phyloP scores from a whole-genome alignment of 2,797 vertebrate species.

The Podarcis siculus region DNA sequence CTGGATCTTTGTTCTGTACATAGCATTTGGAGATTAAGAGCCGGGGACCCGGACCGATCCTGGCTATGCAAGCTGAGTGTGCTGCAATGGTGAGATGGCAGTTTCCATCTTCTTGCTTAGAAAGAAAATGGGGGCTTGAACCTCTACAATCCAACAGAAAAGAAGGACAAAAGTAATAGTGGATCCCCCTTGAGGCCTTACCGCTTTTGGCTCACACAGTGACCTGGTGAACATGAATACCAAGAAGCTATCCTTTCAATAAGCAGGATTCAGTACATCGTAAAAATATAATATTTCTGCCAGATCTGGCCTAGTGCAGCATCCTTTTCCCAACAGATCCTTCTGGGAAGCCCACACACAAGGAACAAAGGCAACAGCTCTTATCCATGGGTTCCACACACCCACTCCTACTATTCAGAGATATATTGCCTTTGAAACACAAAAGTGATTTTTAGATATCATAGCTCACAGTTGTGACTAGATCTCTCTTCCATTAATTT shows the following conservation, averaged over 20 bases:
- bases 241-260: not conserved
- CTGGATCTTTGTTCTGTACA: conserved; percentile 17
- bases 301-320: not conserved
- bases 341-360: not conserved
- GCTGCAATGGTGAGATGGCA: not conserved
- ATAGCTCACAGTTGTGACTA: not conserved
- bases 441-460: not conserved
- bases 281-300: not conserved
- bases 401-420: not conserved
- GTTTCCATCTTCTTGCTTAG: not conserved
- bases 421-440: not conserved
- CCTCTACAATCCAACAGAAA: not conserved
- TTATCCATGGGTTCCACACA: not conserved
- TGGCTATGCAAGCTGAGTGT: not conserved
- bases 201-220: not conserved
- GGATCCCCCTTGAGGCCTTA: too few species aligned
- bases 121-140: not conserved
- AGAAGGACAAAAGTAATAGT: not conserved
- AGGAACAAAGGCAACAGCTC: not conserved
- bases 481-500: not conserved
- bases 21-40: conserved; percentile 10
- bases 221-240: not conserved
- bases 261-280: not conserved
- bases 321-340: not conserved
- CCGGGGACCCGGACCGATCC: not conserved